Conservation (phyloP, 2,113 vertebrate species). For the human region GRCh38 chr19:10974001-10974500, state of each 20-base stretch:
- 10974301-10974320: neutral
- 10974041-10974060: neutral
- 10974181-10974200: neutral
- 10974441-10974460: neutral
- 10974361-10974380: neutral
- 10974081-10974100: neutral
- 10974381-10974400: neutral
- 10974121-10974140: neutral
- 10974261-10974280: neutral
- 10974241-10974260: neutral
- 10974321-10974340: constrained; percentile 15
- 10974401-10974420: neutral
- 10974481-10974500: neutral
- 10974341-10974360: neutral
- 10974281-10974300: neutral
- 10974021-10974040: neutral
- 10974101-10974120: neutral
- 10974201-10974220: neutral
- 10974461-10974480: neutral
- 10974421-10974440: neutral
- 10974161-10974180: neutral
- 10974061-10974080: neutral
- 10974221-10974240: neutral
- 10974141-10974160: neutral
- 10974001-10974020: neutral